Evolutionary conservation across 92 coral and sea anemone genomes (phyloP).

Genomic region (Bergia puertoricense): DNA sequence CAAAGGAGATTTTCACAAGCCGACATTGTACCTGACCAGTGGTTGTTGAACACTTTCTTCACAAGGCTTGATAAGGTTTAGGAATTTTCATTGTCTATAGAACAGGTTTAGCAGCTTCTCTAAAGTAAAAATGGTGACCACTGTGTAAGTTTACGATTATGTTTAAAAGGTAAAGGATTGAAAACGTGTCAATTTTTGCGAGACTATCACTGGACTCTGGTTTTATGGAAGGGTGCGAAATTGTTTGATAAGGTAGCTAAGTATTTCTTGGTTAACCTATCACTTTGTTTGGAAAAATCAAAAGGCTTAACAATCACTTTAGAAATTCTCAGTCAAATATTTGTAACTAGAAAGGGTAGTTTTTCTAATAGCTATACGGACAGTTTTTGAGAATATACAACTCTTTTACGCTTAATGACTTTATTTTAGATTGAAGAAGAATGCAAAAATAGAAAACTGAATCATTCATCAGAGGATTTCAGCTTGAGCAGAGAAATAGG

Average conservation of each 20-base stretch:
- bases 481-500: not conserved
- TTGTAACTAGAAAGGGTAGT: not conserved
- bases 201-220: not conserved
- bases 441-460: not conserved
- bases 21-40: slow-evolving; percentile 5
- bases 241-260: not conserved
- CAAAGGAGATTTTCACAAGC: not conserved
- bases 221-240: not conserved
- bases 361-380: not conserved
- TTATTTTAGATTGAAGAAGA: not conserved
- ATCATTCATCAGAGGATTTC: not conserved
- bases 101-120: too few species aligned
- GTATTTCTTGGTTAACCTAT: too few species aligned
- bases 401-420: not conserved
- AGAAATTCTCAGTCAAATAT: too few species aligned
- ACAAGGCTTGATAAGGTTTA: slow-evolving; percentile 22
- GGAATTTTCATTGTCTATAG: too few species aligned
- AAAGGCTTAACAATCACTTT: too few species aligned
- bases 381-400: not conserved
- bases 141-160: not conserved
- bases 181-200: too few species aligned
- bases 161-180: not conserved
- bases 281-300: too few species aligned
- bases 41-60: slow-evolving; percentile 3
- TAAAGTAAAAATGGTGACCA: not conserved